Evolutionary conservation across 2,888 invertebrate genomes (phyloP), one percentile per base, ranked within the genome.

Genomic region (Amblyjoppa fuscipennis): DNA sequence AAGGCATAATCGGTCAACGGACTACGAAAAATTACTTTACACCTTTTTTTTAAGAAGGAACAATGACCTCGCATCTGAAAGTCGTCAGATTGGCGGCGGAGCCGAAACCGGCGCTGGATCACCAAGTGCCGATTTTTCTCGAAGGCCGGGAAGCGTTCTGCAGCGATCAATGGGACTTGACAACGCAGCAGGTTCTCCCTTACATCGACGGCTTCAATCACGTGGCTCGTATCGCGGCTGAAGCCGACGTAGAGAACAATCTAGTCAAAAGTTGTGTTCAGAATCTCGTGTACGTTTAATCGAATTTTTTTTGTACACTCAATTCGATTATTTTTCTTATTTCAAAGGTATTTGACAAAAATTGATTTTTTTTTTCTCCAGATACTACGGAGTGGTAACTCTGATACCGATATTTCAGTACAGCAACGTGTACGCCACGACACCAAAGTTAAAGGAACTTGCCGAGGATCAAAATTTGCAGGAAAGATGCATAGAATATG

Each of bases 161-260:
- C 70, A 95, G 96, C 5, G 96, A 97, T 59, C 97, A 97, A 85
- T 99, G 99, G 98, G 99, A 99, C 93, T 96, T 99, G 49, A 99
- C 99, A 0, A 99, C 99, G 0, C 97, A 98, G 93, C 98, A 98
- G 96, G 97, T 97, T 84, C 94, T 98, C 38, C 98, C 98, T 0
- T 97, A 97, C 91, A 98, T 99, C 73, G 98, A 99, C 94, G 99
- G 99, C 0, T 98, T 97, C 91, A 98, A 98, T 94, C 98, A 99
- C 93, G 96, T 99, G 4, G 96, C 98, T 0, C 97, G 98, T 91
- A 98, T 99, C 87, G 97, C 99, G 0, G 96, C 96, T 0, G 97
- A 98, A 91, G 97, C 98, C 0, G 98, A 98, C 91, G 98, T 99
- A 0, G 99, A 99, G 93, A 98, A 97, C 88, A 98, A 98, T 93